Evolutionary conservation across 1,140 invertebrate genomes (phyloP), one percentile per base, ranked within the genome.

Genomic region (Nymphalis io): DNA sequence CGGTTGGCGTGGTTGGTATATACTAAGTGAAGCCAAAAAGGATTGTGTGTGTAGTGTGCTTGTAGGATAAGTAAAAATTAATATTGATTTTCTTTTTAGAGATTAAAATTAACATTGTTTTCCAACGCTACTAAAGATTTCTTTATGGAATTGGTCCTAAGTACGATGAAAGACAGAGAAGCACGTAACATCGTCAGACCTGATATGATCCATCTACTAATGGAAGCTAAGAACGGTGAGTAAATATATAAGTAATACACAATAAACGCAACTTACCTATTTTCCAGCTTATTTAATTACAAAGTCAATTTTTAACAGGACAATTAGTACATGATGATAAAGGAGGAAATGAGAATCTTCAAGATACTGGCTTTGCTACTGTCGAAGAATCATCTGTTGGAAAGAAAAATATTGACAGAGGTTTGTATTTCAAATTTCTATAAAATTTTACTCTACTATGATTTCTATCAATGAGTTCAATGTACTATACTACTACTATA

Each of bases 151-250:
- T 77, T 93, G 12, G 92, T 94, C 10, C 76, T 90, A 13, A 86
- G 92, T 62, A 93, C 93, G 57, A 91, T 94, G 74, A 81, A 81
- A 1, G 82, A 93, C 42, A 83, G 93, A 1, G 87, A 93, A 67
- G 78, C 75, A 3, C 80, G 87, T 13, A 86, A 85, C 12, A 81
- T 90, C 8, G 76, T 82, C 13, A 74, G 85, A 70, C 90, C 85
- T 8, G 92, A 93, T 70, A 90, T 93, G 88, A 85, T 93, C 10
- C 84, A 93, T 67, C 61, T 93, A 11, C 75, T 93, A 13, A 85
- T 93, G 81, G 88, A 92, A 71, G 88, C 79, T 1, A 87, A 75
- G 33, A 82, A 87, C 75, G 89, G 85, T 85, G 3, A 48, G 16
- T 48, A 48, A 20, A 48, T 48, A 11, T 20, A 16, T 48, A 18